Percentiles rank a stretch among this genome's conserved stretches.
Evolutionary conservation across 2,888 invertebrate species (phyloP).

Genomic region (Patella depressa): DNA sequence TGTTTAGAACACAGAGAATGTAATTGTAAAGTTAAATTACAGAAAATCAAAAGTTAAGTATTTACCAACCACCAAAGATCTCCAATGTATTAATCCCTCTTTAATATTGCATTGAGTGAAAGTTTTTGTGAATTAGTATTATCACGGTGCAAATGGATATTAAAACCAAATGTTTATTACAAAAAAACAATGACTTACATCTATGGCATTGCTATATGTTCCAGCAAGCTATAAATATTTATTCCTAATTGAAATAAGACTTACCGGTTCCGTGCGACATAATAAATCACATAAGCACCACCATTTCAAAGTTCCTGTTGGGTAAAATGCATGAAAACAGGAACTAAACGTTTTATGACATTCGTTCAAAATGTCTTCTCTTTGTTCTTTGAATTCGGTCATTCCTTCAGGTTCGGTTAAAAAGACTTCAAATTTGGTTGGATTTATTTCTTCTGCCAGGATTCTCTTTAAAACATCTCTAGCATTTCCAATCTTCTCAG

Average conservation of each 20-base stretch:
- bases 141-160: no score
- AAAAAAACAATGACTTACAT: no score
- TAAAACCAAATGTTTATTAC: no score
- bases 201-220: no score
- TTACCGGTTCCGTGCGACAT: slow-evolving; percentile 63
- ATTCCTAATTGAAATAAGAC: slow-evolving; percentile 19
- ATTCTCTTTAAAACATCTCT: slow-evolving; percentile 86
- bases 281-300: slow-evolving; percentile 84
- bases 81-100: no score
- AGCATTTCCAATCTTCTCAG: slow-evolving; percentile 89
- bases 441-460: slow-evolving; percentile 78
- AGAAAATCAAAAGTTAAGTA: no score
- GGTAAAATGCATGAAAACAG: slow-evolving; percentile 96
- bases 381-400: slow-evolving; percentile 49
- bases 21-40: no score
- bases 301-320: slow-evolving; percentile 93
- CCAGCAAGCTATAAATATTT: no score
- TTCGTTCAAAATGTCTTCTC: slow-evolving; percentile 83
- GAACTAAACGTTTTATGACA: slow-evolving; percentile 91
- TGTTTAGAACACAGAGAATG: no score
- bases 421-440: slow-evolving; percentile 43
- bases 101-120: no score
- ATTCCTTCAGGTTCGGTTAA: slow-evolving; percentile 46
- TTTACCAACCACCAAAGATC: no score
- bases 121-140: no score